These are phyloP conservation scores for Nysson spinosus DNA, from an alignment of 2,888 invertebrate species.

Conservation along the genomic window DNA sequence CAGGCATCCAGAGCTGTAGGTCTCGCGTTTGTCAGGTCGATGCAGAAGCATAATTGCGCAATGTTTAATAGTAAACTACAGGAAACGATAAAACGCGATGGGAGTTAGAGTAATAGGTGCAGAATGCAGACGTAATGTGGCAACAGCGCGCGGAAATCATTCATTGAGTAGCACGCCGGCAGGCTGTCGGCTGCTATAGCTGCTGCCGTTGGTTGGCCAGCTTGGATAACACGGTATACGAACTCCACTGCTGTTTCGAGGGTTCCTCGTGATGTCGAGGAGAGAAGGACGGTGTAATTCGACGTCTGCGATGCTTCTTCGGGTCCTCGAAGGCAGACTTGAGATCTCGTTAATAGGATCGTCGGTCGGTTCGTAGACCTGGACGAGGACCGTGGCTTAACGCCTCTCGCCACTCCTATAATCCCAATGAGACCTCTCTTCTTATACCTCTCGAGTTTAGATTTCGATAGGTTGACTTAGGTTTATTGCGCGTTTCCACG, in stretches of 20 bases:
- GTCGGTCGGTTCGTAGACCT: conserved; percentile 18
- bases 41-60: conserved; percentile 44
- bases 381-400: conserved; percentile 1
- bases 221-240: conserved; percentile 34
- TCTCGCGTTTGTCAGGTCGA: conserved; percentile 27
- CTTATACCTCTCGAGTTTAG: neutral
- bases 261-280: conserved; percentile 10
- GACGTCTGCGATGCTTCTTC: conserved; percentile 48
- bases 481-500: no score
- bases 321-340: conserved; percentile 14
- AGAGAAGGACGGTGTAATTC: conserved; percentile 34
- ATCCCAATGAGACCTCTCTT: neutral
- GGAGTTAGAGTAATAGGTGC: conserved; percentile 50
- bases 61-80: conserved; percentile 44
- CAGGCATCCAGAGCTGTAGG: conserved; percentile 5
- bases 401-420: neutral
- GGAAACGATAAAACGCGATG: conserved; percentile 52
- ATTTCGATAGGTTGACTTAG: neutral
- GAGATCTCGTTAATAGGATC: conserved; percentile 21
- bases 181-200: conserved; percentile 34
- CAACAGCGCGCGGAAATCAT: conserved; percentile 77
- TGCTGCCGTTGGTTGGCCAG: conserved; percentile 29
- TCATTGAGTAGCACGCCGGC: conserved; percentile 71
- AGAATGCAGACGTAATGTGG: conserved; percentile 65
- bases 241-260: conserved; percentile 29